These are phyloP conservation scores for Leucophenga varia DNA, from an alignment of 1,140 invertebrate genomes.

Conservation along the genomic window DNA sequence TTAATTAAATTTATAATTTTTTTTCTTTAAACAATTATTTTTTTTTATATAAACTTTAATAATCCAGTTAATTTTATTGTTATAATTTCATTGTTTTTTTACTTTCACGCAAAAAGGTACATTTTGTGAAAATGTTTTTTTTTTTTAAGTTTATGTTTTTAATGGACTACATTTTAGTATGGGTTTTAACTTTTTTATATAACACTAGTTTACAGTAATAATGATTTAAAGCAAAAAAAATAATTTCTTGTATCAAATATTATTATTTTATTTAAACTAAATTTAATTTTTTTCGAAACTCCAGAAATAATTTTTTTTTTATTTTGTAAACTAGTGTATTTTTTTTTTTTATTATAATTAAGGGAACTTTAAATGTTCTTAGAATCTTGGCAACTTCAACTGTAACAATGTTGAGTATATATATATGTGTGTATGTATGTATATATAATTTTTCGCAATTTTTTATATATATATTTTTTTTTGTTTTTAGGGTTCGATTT, in stretches of 20 bases:
- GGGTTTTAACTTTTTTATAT: too few relatives aligned
- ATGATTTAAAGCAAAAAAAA: too few relatives aligned
- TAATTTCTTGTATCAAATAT: too few relatives aligned
- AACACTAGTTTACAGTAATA: too few relatives aligned
- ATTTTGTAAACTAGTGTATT: too few relatives aligned
- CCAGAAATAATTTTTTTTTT: too few relatives aligned
- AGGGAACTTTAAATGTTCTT: background rate
- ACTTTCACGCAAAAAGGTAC: conserved; percentile 51
- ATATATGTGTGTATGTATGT: background rate
- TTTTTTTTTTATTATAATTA: background rate
- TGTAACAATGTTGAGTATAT: background rate
- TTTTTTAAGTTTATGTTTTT: background rate
- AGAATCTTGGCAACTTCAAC: background rate
- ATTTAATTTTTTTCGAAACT: too few relatives aligned
- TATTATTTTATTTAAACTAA: too few relatives aligned
- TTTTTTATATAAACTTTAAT: conserved; percentile 5
- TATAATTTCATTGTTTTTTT: conserved; percentile 49
- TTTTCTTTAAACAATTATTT: conserved; percentile 10
- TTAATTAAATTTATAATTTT: background rate
- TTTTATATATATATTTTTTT: background rate
- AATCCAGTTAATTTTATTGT: conserved; percentile 35
- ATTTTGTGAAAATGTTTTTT: conserved; percentile 37
- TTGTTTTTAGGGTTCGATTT: background rate
- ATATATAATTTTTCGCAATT: background rate
- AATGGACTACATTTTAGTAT: too few relatives aligned